Evolutionary conservation across 2,888 invertebrate genomes (phyloP), one percentile per base, ranked within the genome.

Genomic region (Pristionchus maxplancki): DNA sequence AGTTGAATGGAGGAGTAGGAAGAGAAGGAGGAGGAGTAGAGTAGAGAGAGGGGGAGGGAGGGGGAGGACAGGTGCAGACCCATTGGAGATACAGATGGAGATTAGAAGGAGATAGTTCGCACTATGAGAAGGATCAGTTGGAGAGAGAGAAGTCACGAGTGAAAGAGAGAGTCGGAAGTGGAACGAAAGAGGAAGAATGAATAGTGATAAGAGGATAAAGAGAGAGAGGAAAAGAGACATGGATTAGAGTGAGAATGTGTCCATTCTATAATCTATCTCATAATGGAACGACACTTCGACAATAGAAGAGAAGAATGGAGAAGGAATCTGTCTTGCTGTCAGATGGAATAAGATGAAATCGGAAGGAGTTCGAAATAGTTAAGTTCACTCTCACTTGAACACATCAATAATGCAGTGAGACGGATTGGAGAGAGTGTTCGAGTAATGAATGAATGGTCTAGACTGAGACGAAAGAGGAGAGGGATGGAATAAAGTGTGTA

Each of bases 181-280:
- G 88, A 86, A 24, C 5, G 82, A 82, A 64, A 83, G 82, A 53
- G 44, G 81, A 81, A 67, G 53, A 40, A 44, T 64, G 44, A 67
- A 81, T 87, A 62, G 87, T 84, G 87, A 88, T 81, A 78, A 88
- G 87, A 87, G 83, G 31, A n/a, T 53, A 31, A 82, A n/a, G 50
- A 31, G 82, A 50, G 82, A 28, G 53, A n/a, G 58, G 24, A n/a
- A n/a, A 37, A 31, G 71, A 71, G 24, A n/a, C 24, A n/a, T 58
- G 58, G 58, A 58, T 58, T 58, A 58, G 24, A 58, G 58, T 58
- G n/a, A n/a, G 58, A 6, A 58, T 58, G 24, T 58, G 24, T 58
- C 58, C n/a, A 58, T 9, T n/a, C n/a, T 58, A 58, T 58, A n/a
- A 3, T n/a, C 24, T 53, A 5, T 2, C 20, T 53, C 20, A 17